Conservation (phyloP, 2,888 invertebrate genomes). For the Tetramorium bicarinatum region DNA sequence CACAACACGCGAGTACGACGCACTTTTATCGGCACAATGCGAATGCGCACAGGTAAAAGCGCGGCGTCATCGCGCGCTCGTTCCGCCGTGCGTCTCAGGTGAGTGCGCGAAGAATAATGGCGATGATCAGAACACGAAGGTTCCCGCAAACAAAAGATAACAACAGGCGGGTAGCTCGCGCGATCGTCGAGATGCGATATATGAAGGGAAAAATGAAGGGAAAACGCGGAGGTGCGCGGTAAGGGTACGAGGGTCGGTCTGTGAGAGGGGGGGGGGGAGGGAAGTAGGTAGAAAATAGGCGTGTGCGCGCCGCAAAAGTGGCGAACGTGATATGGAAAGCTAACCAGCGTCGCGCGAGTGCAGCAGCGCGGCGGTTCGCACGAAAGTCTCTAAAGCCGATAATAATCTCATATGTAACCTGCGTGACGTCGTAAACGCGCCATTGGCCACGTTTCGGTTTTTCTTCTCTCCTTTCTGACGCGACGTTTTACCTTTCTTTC, state of each 20-base stretch:
- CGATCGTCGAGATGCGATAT: slow-evolving; percentile 52
- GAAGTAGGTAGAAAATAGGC: slow-evolving; percentile 57
- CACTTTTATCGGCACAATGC: slow-evolving; percentile 7
- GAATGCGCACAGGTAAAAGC: slow-evolving; percentile 1
- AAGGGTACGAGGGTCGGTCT: background rate
- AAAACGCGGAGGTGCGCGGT: background rate
- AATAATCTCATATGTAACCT: slow-evolving; percentile 83
- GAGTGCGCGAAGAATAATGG: slow-evolving; percentile 42
- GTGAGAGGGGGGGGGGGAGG: slow-evolving; percentile 41
- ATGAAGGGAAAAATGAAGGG: slow-evolving; percentile 25
- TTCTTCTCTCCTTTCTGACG: slow-evolving; percentile 33
- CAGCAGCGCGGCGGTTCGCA: slow-evolving; percentile 50
- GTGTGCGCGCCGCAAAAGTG: slow-evolving; percentile 60
- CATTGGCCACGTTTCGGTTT: slow-evolving; percentile 61
- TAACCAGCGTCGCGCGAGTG: slow-evolving; percentile 64
- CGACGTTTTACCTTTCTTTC: slow-evolving; percentile 34
- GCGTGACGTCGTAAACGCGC: slow-evolving; percentile 74
- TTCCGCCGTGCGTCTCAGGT: slow-evolving; percentile 2
- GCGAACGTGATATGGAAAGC: slow-evolving; percentile 69
- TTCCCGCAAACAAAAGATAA: slow-evolving; percentile 46
- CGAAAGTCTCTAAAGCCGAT: slow-evolving; percentile 64
- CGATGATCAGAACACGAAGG: slow-evolving; percentile 44
- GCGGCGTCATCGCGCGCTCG: slow-evolving; percentile 41
- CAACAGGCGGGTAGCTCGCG: background rate
- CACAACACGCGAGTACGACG: slow-evolving; percentile 6